Evolutionary conservation across 2,113 vertebrate species (phyloP).

Genomic region (Puntigrus tetrazona): DNA sequence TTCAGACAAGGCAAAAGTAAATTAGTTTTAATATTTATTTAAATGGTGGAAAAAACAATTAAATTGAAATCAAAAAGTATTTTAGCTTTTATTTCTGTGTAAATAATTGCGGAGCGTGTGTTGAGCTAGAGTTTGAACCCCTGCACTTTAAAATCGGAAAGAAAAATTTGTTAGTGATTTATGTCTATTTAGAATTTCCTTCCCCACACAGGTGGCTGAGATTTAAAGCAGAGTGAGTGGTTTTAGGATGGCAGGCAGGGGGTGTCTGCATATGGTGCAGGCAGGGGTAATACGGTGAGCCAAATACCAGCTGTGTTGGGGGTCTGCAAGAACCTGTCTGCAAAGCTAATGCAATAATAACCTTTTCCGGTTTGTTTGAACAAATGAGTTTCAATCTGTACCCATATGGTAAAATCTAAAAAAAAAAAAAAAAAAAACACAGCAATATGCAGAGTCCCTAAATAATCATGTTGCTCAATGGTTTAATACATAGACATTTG

Average conservation of each 20-base stretch:
- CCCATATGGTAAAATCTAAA: not conserved
- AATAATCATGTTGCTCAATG: not conserved
- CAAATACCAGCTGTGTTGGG: constrained; percentile 21
- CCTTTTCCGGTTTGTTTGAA: not conserved
- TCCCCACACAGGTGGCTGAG: constrained; percentile 25
- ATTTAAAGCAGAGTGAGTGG: not conserved
- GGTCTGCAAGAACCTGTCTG: constrained; percentile 8
- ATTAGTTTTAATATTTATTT: not conserved
- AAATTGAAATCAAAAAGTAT: not conserved
- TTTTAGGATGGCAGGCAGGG: constrained; percentile 13
- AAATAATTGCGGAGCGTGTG: not conserved
- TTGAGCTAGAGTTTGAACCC: not conserved
- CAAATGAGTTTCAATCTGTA: not conserved
- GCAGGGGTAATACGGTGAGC: not conserved
- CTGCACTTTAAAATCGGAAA: too few species aligned
- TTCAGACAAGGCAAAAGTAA: not conserved
- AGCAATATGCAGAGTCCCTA: not conserved
- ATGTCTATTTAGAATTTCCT: not conserved
- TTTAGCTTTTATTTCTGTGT: not conserved
- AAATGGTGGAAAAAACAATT: not conserved
- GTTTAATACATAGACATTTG: not conserved
- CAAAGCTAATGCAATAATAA: not conserved
- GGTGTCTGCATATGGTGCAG: constrained; percentile 13
- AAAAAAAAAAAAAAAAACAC: not conserved
- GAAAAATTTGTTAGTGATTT: not conserved